Conservation (phyloP, 2,888 invertebrate species). For the Pomacea canaliculata region DNA sequence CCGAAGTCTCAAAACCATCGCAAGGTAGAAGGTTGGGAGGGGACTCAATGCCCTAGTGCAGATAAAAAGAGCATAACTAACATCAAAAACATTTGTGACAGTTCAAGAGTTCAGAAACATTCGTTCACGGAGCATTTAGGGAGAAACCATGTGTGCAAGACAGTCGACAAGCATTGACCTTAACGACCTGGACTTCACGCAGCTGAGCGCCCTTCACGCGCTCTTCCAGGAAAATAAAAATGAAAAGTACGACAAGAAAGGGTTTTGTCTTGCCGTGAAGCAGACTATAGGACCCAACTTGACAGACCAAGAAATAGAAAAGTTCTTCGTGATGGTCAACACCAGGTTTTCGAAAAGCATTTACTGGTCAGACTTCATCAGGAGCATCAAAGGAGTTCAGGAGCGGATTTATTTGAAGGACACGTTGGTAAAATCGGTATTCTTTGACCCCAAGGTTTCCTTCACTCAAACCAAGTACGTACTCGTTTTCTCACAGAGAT, state of each 20-base stretch:
- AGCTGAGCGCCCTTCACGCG: background rate
- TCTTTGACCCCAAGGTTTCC: background rate
- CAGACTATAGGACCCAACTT: background rate
- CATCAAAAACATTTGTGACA: no score
- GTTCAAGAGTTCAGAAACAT: no score
- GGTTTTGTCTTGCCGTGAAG: background rate
- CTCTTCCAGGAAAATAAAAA: background rate
- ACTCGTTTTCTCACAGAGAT: slow-evolving; percentile 3
- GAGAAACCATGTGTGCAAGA: no score
- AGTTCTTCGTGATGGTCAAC: slow-evolving; percentile 1
- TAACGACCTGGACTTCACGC: background rate
- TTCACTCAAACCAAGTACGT: slow-evolving; percentile 8
- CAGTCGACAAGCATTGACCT: no score
- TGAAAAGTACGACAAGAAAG: background rate
- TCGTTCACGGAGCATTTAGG: no score
- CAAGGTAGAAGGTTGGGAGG: no score
- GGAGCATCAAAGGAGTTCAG: background rate
- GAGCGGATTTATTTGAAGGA: background rate
- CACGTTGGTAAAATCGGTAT: background rate
- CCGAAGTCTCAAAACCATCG: no score
- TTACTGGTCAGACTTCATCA: slow-evolving; percentile 14
- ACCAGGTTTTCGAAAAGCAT: background rate
- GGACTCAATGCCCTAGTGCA: no score
- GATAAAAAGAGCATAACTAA: no score
- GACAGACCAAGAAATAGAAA: background rate